A percentile compares a stretch with the other conserved stretches of the same genome.
phyloP scores from a whole-genome alignment of 2,888 invertebrate genomes.

The Leptarthrus brevirostris region DNA sequence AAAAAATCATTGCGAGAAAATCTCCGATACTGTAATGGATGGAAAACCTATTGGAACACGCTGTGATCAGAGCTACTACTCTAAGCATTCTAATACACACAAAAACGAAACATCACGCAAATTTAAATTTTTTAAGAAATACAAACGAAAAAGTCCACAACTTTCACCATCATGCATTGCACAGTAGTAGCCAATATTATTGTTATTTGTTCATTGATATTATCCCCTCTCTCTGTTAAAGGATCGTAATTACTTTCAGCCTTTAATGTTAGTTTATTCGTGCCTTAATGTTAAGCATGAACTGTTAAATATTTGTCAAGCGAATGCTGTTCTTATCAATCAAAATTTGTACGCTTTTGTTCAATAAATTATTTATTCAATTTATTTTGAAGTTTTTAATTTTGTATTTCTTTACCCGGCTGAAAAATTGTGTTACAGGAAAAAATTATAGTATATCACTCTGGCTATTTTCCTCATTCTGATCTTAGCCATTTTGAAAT shows the following conservation, averaged over 20 bases:
- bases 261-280: background rate
- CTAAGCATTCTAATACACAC: constrained; percentile 23
- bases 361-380: background rate
- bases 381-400: background rate
- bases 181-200: constrained; percentile 46
- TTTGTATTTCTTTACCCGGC: no score
- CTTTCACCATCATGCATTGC: constrained; percentile 52
- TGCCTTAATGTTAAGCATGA: constrained; percentile 14
- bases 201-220: constrained; percentile 17
- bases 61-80: constrained; percentile 23
- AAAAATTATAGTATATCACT: no score
- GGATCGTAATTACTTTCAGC: no score
- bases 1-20: background rate
- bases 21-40: background rate
- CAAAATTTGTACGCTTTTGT: background rate
- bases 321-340: background rate
- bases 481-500: no score
- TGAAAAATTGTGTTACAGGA: no score
- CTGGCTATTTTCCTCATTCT: no score
- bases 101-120: constrained; percentile 29
- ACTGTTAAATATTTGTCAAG: background rate
- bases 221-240: background rate
- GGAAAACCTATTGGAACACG: background rate
- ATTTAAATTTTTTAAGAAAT: constrained; percentile 43
- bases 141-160: constrained; percentile 49